Base-by-base conservation (phyloP, 2,797 vertebrate genomes). In the Nannoperca obscura region DNA sequence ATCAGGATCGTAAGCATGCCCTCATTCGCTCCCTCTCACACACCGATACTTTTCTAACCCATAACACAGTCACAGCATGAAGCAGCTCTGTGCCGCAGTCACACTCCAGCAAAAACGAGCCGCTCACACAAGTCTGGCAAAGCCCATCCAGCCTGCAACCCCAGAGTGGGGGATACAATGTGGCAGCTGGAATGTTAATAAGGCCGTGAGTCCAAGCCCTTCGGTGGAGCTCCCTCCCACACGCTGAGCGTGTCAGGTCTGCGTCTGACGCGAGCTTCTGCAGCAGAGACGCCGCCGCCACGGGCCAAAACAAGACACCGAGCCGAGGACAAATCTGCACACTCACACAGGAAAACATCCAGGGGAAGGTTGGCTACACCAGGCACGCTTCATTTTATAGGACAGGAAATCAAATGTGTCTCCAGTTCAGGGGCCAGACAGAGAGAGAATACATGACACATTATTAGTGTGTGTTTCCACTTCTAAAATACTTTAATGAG, bases 161-260 rank as follows among this genome's bases (percentile, higher is more conserved):
- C 42, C 44, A 1, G 58, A 62, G 73, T 10, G 53, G 61, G 58
- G 77, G 71, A 82, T 72, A 32, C 32, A 77, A 78, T 15, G 69
- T 80, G 76, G 80, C 88, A 87, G 81, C 81, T 71, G 88, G 85
- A 89, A 90, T 86, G 85, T 87, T 83, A 85, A 90, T 77, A 52
- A 86, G 71, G 59, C 63, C 1, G 38, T 24, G 54, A 80, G 78
- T 81, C 81, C 80, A 84, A 71, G 75, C 38, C 0, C 68, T 78
- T 70, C 70, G 52, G 82, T 83, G 80, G 61, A 6, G 52, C 74
- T 57, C 61, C 3, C 79, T 74, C 78, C 70, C 74, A 79, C 79
- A 57, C 69, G n/a, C 68, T n/a, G 50, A 66, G 81, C 17, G 3
- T 15, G 70, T 74, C 74, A 32, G 27, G 80, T 50, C 70, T 24